phyloP scores from a whole-genome alignment of 2,888 invertebrate genomes.

The Erynnis tages region DNA sequence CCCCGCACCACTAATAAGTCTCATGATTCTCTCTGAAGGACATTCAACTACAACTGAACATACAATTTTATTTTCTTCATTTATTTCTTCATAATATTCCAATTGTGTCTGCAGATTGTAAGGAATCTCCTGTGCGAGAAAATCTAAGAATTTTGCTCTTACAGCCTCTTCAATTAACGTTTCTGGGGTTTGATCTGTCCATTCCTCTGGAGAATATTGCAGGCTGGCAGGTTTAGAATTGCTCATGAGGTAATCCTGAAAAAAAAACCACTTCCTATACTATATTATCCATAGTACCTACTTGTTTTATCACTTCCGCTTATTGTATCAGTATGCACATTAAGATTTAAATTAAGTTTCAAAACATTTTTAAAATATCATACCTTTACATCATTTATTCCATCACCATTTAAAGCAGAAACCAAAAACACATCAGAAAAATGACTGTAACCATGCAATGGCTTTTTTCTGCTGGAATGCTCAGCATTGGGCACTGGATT shows the following conservation, averaged over 20 bases:
- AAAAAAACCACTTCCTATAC: no score
- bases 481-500: conserved; percentile 55
- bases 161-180: conserved; percentile 87
- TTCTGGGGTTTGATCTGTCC: conserved; percentile 88
- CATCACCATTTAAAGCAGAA: conserved; percentile 91
- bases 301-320: no score
- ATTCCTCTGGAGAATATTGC: conserved; percentile 84
- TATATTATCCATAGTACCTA: no score
- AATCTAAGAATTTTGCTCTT: conserved; percentile 91
- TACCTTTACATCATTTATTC: conserved; percentile 87
- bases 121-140: conserved; percentile 92
- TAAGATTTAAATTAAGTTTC: background rate
- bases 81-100: conserved; percentile 83
- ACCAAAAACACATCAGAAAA: conserved; percentile 95
- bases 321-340: no score
- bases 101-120: conserved; percentile 85
- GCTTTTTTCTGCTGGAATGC: conserved; percentile 38
- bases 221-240: conserved; percentile 85
- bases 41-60: conserved; percentile 84
- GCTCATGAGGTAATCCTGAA: conserved; percentile 85
- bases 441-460: conserved; percentile 62
- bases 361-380: background rate
- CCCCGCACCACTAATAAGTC: conserved; percentile 84
- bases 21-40: conserved; percentile 82
- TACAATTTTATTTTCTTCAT: conserved; percentile 70